Percentiles rank a stretch among this genome's conserved stretches.
Evolutionary conservation across 1,140 invertebrate genomes (phyloP).

Genomic region (Neodiprion lecontei): DNA sequence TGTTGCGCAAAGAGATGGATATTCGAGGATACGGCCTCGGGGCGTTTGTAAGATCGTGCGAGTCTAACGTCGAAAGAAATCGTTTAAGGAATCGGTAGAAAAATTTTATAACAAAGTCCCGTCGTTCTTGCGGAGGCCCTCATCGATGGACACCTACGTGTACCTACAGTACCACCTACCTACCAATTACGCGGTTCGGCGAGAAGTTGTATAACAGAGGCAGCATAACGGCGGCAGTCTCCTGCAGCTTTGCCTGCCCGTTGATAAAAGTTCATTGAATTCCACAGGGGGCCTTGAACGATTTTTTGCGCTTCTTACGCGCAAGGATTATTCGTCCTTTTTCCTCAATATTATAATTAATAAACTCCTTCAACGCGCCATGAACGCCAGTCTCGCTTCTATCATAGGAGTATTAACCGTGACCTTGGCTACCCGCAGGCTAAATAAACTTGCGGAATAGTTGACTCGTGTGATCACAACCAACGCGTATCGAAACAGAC

Average conservation of each 20-base stretch:
- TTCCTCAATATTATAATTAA: neutral
- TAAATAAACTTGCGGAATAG: neutral
- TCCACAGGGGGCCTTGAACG: neutral
- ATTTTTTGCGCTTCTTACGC: neutral
- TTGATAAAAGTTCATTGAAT: constrained; percentile 6
- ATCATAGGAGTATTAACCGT: neutral
- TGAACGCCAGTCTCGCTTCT: neutral
- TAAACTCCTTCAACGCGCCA: neutral
- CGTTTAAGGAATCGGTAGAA: neutral
- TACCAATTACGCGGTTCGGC: no score
- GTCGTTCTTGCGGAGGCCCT: neutral
- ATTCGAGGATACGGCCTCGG: neutral
- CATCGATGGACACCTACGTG: no score
- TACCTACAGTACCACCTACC: no score
- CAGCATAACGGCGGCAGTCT: no score
- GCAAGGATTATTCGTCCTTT: no score
- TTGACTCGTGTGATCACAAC: no score
- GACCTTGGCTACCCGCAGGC: neutral
- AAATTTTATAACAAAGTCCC: neutral
- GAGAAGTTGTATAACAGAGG: no score
- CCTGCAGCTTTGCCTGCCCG: neutral
- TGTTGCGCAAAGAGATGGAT: no score
- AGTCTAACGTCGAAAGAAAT: neutral
- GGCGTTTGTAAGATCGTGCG: neutral
- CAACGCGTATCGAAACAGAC: no score